Percentiles rank a stretch among this genome's conserved stretches.
Evolutionary conservation across 2,888 invertebrate species (phyloP).

Genomic region (Protophormia terraenovae): DNA sequence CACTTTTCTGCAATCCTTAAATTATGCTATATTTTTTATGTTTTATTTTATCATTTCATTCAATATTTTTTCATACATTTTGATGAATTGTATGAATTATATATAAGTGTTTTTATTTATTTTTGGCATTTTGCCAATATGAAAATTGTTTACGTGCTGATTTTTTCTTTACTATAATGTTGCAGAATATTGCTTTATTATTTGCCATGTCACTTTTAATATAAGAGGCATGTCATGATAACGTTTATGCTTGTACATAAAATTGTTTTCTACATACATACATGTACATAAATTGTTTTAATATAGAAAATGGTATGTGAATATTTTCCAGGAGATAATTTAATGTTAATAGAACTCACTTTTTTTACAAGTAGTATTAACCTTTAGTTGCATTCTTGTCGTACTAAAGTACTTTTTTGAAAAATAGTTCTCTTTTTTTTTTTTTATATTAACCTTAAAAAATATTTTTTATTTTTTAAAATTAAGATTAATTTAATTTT

Average conservation of each 20-base stretch:
- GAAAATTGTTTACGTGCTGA: slow-evolving; percentile 13
- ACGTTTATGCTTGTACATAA: background rate
- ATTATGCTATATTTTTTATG: slow-evolving; percentile 52
- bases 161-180: background rate
- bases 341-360: no score
- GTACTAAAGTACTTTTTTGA: no score
- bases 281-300: no score
- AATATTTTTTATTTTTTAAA: no score
- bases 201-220: background rate
- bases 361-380: no score
- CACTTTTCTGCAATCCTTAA: slow-evolving; percentile 42
- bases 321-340: no score
- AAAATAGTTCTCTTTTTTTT: no score
- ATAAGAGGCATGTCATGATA: background rate
- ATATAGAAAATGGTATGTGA: background rate
- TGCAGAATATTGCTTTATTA: background rate
- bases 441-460: no score
- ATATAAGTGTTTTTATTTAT: background rate
- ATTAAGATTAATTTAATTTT: no score
- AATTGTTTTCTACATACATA: no score
- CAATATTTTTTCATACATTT: background rate
- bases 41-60: background rate
- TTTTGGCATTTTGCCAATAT: slow-evolving; percentile 44
- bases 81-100: background rate
- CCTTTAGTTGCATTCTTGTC: no score